Percentiles rank a stretch among this genome's conserved stretches.
These are phyloP conservation scores for Zoanthus sansibaricus DNA, from an alignment of 92 coral and sea anemone genomes.

Conservation along the genomic window DNA sequence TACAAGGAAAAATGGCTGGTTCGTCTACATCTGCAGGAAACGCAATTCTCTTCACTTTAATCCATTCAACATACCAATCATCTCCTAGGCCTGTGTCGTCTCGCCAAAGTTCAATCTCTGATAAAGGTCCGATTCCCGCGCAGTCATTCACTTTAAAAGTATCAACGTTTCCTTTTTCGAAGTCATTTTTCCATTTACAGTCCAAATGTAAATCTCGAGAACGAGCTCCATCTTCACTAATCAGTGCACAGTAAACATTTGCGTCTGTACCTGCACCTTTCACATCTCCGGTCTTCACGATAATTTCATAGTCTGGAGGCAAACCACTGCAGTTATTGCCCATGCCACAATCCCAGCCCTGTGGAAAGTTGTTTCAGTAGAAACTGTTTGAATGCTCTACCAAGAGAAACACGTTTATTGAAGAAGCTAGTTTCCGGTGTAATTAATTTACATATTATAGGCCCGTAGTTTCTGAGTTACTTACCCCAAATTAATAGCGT, in stretches of 20 bases:
- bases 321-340: constrained; percentile 87
- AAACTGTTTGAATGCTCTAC: not conserved
- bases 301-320: constrained; percentile 92
- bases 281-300: constrained; percentile 98
- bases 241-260: constrained; percentile 85
- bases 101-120: constrained; percentile 91
- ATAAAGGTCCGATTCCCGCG: constrained; percentile 78
- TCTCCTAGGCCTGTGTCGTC: constrained; percentile 92
- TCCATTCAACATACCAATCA: constrained; percentile 97
- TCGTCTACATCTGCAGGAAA: constrained; percentile 55
- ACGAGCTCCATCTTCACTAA: constrained; percentile 78
- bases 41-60: constrained; percentile 74
- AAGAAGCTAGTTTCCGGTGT: not conserved
- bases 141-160: constrained; percentile 84
- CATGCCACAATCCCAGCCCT: constrained; percentile 58
- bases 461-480: not conserved
- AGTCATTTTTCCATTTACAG: constrained; percentile 97
- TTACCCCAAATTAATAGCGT: not conserved
- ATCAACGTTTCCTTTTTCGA: constrained; percentile 96
- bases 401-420: not conserved
- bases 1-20: constrained; percentile 83
- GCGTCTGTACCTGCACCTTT: constrained; percentile 99
- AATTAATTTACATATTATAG: not conserved
- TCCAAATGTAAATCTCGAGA: constrained; percentile 87
- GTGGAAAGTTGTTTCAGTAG: not conserved